Evolutionary conservation across 2,888 invertebrate genomes (phyloP).

Genomic region (Leptodirus hochenwartii): DNA sequence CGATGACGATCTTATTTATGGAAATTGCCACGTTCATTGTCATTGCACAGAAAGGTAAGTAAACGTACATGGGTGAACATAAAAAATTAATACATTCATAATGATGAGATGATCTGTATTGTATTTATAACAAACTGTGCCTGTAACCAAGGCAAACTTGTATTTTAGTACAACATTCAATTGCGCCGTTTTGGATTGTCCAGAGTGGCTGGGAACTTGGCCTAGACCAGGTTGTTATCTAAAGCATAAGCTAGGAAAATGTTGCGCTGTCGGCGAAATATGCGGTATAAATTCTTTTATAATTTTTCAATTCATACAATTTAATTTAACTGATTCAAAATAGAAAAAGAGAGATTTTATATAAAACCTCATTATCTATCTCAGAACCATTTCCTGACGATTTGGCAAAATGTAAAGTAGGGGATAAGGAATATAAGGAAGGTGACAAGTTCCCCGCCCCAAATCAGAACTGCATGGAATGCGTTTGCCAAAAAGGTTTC

Average conservation of each 20-base stretch:
- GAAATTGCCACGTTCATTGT: constrained; percentile 12
- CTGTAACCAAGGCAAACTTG: too few relatives aligned
- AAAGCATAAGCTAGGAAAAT: constrained; percentile 8
- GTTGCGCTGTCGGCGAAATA: constrained; percentile 1
- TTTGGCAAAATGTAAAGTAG: constrained; percentile 10
- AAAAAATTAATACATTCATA: too few relatives aligned
- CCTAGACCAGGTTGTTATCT: constrained; percentile 7
- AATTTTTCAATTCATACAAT: background rate
- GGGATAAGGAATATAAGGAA: constrained; percentile 11
- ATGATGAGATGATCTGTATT: too few relatives aligned
- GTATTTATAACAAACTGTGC: constrained; percentile 3
- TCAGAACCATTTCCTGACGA: constrained; percentile 9
- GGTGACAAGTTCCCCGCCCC: constrained; percentile 11
- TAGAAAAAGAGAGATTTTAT: too few relatives aligned
- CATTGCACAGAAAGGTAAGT: constrained; percentile 8
- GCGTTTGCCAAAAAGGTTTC: constrained; percentile 14
- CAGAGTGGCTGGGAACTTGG: constrained; percentile 11
- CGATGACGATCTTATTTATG: constrained; percentile 9
- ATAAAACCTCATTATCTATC: constrained; percentile 6
- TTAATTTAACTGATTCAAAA: too few relatives aligned
- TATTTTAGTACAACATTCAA: constrained; percentile 10
- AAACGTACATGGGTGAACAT: too few relatives aligned
- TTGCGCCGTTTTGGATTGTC: constrained; percentile 16
- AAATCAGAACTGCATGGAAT: constrained; percentile 10
- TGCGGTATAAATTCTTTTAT: background rate